Conservation (phyloP, 2,888 invertebrate species). For the Lasioglossum morio region DNA sequence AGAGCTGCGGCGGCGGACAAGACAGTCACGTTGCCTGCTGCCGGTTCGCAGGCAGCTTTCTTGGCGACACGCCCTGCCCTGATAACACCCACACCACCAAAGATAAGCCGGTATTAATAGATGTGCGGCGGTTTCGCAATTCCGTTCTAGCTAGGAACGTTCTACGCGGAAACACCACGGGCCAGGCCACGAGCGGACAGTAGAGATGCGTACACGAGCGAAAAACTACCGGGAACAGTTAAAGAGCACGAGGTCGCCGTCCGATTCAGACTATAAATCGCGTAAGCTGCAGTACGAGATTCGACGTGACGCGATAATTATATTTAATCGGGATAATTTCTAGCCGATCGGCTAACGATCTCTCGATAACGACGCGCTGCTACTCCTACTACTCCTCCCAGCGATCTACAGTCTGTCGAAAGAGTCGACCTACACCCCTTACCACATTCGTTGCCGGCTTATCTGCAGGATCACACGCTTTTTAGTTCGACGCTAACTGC, state of each 20-base stretch:
- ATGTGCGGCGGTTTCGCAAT: constrained; percentile 76
- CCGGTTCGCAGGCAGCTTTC: constrained; percentile 77
- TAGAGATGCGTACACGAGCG: constrained; percentile 15
- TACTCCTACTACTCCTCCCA: neutral
- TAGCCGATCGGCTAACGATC: constrained; percentile 13
- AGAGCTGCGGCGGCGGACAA: constrained; percentile 58
- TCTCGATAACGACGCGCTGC: constrained; percentile 33
- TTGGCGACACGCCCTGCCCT: constrained; percentile 83
- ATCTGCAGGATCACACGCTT: neutral
- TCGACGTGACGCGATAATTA: constrained; percentile 32
- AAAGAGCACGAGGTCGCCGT: constrained; percentile 40
- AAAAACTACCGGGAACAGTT: constrained; percentile 31
- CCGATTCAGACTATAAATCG: constrained; percentile 32
- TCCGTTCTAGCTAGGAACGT: constrained; percentile 34
- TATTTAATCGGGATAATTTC: constrained; percentile 48
- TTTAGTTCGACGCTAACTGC: neutral
- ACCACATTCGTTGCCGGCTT: neutral
- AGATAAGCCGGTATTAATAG: constrained; percentile 82
- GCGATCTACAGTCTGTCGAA: neutral
- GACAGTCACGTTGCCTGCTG: constrained; percentile 79
- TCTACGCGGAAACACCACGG: constrained; percentile 36
- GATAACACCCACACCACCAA: constrained; percentile 84
- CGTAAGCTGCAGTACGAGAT: neutral
- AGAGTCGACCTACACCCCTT: neutral
- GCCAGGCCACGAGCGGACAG: neutral